A percentile compares a stretch with the other conserved stretches of the same genome.
These are phyloP conservation scores for Peromyscus maniculatus DNA, from an alignment of 2,113 vertebrate species.

Conservation along the genomic window DNA sequence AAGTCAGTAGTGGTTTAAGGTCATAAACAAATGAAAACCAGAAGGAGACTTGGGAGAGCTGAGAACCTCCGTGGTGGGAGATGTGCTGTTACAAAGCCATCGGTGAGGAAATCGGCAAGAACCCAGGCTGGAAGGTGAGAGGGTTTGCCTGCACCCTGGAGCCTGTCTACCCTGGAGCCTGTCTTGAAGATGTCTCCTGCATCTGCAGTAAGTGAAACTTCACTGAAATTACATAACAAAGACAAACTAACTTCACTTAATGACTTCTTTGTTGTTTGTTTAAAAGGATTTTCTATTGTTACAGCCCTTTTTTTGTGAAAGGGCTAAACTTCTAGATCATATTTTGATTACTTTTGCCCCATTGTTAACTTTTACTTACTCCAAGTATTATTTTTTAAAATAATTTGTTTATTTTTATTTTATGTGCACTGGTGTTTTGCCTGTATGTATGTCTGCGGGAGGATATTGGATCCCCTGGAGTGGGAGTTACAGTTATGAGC, in stretches of 20 bases:
- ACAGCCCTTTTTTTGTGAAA: background rate
- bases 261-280: background rate
- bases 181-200: background rate
- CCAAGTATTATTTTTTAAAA: background rate
- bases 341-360: background rate
- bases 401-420: background rate
- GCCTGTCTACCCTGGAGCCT: background rate
- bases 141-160: background rate
- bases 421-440: background rate
- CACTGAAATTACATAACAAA: background rate
- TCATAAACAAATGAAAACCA: constrained; percentile 81
- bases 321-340: background rate
- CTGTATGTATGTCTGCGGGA: background rate
- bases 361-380: background rate
- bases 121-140: background rate
- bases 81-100: constrained; percentile 11
- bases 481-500: background rate
- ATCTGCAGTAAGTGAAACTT: background rate
- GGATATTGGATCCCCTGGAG: background rate
- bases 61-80: constrained; percentile 9
- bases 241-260: background rate
- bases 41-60: constrained; percentile 54
- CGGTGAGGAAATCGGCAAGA: background rate
- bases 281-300: background rate
- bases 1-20: constrained; percentile 72